Base-by-base conservation (phyloP, 2,113 vertebrate genomes). In the Progne subis region DNA sequence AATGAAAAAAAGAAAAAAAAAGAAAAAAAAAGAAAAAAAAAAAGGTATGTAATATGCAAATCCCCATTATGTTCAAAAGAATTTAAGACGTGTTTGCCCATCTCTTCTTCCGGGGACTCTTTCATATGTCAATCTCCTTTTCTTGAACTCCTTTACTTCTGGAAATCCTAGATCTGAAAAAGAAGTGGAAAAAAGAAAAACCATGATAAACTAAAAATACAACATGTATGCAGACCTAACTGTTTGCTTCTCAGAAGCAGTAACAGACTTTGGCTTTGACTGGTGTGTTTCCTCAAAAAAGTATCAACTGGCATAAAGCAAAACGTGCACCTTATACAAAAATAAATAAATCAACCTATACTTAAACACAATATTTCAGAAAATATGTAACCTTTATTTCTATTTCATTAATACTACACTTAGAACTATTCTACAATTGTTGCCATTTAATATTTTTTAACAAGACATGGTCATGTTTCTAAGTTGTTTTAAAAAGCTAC, bases 1-100 rank as follows among this genome's bases (percentile, higher is more conserved):
- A n/a, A 50, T 21, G 41, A 5, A 18, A 25, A 41, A 23, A 46
- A 19, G 8, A 37, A 37, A 37, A 37, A 37, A 37, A 37, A 43
- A 37, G 8, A 37, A 37, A 43, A 5, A 18, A 24, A 41, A 23
- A 46, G 18, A 37, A 37, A 37, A 37, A 37, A 37, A 37, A 37
- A 37, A 37, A 37, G 39, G 21, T 15, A 16, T n/a, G 19, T 49
- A 68, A 32, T 31, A 56, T 12, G 12, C 3, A 94, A 79, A 57
- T 55, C 11, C 15, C 14, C 6, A 41, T 44, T 57, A 50, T 7
- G 16, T 67, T 98, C 97, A 99, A 88, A 98, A 98, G 92, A 99
- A 98, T 86, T 94, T 98, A 9, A 99, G 98, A 74, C 98, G 98
- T 16, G 99, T 99, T 97, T 99, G 99, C 88, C 99, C 99, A 74